Evolutionary conservation across 1,140 invertebrate genomes (phyloP), one percentile per base, ranked within the genome.

Genomic region (Trichogramma pretiosum): DNA sequence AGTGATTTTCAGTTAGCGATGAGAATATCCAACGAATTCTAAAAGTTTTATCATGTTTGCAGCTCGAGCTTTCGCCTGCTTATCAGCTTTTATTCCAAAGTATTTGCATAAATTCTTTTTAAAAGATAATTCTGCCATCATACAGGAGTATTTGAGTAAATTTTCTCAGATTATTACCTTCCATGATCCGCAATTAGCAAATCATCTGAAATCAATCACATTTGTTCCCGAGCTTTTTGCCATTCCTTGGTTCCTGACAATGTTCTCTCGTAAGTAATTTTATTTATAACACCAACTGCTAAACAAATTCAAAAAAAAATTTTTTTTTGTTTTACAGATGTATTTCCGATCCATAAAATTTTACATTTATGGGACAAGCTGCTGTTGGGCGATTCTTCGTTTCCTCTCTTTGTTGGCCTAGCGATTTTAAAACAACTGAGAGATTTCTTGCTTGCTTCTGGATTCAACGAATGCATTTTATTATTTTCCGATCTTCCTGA

Each of bases 171-270:
- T 99, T 48, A 86, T 95, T 37, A 84, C 92, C 47, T 99, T 95
- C 67, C 90, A 98, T 63, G 95, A 99, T 71, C 90, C 95, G 9
- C 76, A 85, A 42, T 71, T 99, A 34, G 88, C 89, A 1, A 92
- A 87, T 67, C 95, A 98, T 74, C 73, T 99, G 26, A 80, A 87
- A 56, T 83, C 83, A 5, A 97, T 98, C 56, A 89, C 85, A 58
- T 99, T 99, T 68, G 89, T 95, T 56, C 93, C 96, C 0, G 93
- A 99, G 74, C 73, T 99, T 2, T 99, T 98, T 74, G 92, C 96
- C n/a, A 98, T 99, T 67, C 95, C 96, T 0, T 99, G 96, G 96
- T 98, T 99, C 70, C 74, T 99, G 5, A 99, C 96, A 9, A 97
- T 98, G 91, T 99, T 98, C 76, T 96, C 95, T 46, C 95, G 91